These are phyloP conservation scores for Rhaphigaster nebulosa DNA, from an alignment of 2,888 invertebrate species.

Conservation along the genomic window DNA sequence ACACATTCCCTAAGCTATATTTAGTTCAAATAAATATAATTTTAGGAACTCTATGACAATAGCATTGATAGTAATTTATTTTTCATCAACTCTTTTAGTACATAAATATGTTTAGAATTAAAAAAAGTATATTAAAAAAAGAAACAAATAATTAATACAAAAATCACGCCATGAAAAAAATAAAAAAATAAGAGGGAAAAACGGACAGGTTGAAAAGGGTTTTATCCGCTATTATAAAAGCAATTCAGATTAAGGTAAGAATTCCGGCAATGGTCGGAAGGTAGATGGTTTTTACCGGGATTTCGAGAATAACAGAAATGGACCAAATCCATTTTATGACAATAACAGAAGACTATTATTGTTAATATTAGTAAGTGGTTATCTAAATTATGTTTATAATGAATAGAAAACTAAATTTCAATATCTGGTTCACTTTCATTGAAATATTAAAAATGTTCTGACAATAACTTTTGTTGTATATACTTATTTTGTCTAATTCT, in stretches of 20 bases:
- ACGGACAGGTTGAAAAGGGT: neutral
- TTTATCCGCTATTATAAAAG: conserved; percentile 3
- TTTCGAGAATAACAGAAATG: neutral
- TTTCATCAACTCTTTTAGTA: neutral
- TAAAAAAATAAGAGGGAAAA: neutral
- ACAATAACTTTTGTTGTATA: too few relatives aligned
- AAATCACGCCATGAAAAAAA: neutral
- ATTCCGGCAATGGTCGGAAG: neutral
- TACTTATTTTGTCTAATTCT: too few relatives aligned
- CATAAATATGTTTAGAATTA: neutral
- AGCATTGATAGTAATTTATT: neutral
- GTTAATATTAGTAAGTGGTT: too few relatives aligned
- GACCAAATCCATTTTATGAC: neutral
- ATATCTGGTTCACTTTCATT: too few relatives aligned
- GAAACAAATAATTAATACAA: neutral
- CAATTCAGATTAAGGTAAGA: conserved; percentile 6
- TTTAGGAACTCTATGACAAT: neutral
- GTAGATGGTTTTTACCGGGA: neutral
- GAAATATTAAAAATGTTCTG: too few relatives aligned
- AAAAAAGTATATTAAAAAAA: neutral
- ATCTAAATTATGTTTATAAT: too few relatives aligned
- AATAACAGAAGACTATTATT: neutral
- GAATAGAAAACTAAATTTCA: too few relatives aligned
- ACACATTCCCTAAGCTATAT: neutral
- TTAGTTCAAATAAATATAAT: too few relatives aligned